Evolutionary conservation across 2,888 invertebrate genomes (phyloP), one percentile per base, ranked within the genome.

Genomic region (Beris chalybata): DNA sequence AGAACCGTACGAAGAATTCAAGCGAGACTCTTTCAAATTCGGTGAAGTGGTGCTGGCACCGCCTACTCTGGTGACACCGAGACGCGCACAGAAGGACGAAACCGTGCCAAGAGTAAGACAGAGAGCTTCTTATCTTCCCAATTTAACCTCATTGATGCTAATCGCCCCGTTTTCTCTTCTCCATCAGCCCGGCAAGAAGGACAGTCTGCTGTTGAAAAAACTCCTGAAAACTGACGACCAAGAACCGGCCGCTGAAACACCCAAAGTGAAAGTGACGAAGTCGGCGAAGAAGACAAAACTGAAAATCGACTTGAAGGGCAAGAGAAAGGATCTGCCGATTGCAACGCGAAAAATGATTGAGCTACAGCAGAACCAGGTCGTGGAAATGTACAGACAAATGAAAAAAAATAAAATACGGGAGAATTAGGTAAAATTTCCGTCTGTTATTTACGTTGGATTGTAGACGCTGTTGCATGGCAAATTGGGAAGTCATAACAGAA

Each of bases 1-100:
- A 38, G 38, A 38, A 38, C 38, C 38, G 66, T 71, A 75, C 2
- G 80, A 82, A 45, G 85, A 86, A 59, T 85, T 85, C 74, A 80
- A 79, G 68, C 83, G 82, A 73, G 93, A 93, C 78, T 81, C 83
- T 55, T 83, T 93, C 29, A 76, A 84, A 74, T 93, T 93, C 81
- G 92, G 92, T 0, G 92, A 92, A 75, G 83, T 87, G 58, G 87
- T 84, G 3, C 87, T 89, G 78, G 89, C 85, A 59, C 92, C 93
- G 65, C 92, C 93, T 43, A 78, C 83, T 61, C 80, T 92, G 47
- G 76, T 81, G 4, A 76, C 79, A 58, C 87, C 88, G 1, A 82
- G 81, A 65, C 83, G 82, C 72, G 83, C 82, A 50, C 73, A 75
- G 55, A 81, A 79, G 61, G 74, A 72, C 56, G 78, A 77, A 66